Evolutionary conservation across 2,888 invertebrate species (phyloP).

Genomic region (Galerucella calmariensis): DNA sequence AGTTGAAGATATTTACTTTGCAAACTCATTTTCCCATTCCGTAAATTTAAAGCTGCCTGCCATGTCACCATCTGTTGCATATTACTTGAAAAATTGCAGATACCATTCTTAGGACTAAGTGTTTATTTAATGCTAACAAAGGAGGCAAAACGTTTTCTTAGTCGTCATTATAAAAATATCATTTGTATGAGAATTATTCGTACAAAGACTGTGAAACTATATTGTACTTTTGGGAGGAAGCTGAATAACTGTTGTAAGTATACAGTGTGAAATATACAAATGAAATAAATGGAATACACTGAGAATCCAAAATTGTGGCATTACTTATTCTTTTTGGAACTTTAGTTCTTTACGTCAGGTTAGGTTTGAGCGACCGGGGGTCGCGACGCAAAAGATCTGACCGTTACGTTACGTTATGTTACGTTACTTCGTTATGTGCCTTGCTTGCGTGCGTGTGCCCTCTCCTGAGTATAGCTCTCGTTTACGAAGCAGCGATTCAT

Average conservation of each 20-base stretch:
- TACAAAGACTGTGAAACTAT: background rate
- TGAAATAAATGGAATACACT: too few species aligned
- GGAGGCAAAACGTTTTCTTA: background rate
- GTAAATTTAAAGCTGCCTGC: slow-evolving; percentile 35
- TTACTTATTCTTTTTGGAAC: too few species aligned
- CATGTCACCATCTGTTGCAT: slow-evolving; percentile 30
- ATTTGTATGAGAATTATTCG: background rate
- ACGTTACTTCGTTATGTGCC: too few species aligned
- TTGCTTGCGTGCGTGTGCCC: too few species aligned
- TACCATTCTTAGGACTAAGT: slow-evolving; percentile 4
- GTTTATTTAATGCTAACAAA: slow-evolving; percentile 18
- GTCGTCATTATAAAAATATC: background rate
- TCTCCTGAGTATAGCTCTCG: too few species aligned
- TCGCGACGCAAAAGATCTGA: too few species aligned
- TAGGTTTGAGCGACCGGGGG: too few species aligned
- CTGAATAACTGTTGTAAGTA: background rate
- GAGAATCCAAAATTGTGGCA: too few species aligned
- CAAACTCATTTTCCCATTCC: slow-evolving; percentile 48
- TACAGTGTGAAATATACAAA: too few species aligned
- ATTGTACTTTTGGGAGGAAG: background rate
- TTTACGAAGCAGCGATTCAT: too few species aligned
- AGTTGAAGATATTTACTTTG: slow-evolving; percentile 46
- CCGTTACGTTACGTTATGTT: too few species aligned
- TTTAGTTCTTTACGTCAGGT: too few species aligned
- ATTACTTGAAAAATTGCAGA: slow-evolving; percentile 27